A percentile compares a stretch with the other conserved stretches of the same genome.
These are phyloP conservation scores for Tonatia bakeri DNA, from an alignment of 2,113 vertebrate genomes.

Conservation along the genomic window DNA sequence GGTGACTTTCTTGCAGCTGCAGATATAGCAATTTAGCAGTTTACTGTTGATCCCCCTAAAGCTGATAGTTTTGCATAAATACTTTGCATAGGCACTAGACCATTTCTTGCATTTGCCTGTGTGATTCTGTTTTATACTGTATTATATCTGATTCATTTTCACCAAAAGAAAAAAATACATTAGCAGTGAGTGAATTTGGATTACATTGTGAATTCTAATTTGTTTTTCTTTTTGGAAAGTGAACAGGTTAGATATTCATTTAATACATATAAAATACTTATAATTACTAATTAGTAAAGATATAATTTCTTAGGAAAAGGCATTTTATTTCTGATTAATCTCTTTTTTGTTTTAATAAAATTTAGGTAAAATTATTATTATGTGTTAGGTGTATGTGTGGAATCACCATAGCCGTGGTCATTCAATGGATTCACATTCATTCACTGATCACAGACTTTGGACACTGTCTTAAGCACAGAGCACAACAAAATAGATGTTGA, in stretches of 20 bases:
- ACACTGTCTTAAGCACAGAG: not conserved
- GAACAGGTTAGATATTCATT: not conserved
- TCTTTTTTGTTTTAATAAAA: not conserved
- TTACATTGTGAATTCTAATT: not conserved
- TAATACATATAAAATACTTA: not conserved
- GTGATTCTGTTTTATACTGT: not conserved
- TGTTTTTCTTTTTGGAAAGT: not conserved
- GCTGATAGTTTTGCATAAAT: constrained; percentile 30
- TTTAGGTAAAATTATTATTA: not conserved
- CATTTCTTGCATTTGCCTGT: not conserved
- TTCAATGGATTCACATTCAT: not conserved
- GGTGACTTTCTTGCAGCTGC: not conserved
- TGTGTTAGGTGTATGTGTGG: not conserved
- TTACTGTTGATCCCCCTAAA: not conserved
- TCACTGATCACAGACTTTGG: not conserved
- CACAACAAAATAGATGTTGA: not conserved
- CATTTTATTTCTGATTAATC: not conserved
- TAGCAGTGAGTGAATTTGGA: not conserved
- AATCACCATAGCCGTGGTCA: not conserved
- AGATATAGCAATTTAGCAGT: not conserved
- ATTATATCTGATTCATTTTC: not conserved
- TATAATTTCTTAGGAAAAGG: not conserved
- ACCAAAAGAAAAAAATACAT: not conserved
- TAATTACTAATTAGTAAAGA: not conserved
- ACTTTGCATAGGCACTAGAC: not conserved